Evolutionary conservation across 2,797 vertebrate genomes (phyloP).

Genomic region (Jordanella pulchra): DNA sequence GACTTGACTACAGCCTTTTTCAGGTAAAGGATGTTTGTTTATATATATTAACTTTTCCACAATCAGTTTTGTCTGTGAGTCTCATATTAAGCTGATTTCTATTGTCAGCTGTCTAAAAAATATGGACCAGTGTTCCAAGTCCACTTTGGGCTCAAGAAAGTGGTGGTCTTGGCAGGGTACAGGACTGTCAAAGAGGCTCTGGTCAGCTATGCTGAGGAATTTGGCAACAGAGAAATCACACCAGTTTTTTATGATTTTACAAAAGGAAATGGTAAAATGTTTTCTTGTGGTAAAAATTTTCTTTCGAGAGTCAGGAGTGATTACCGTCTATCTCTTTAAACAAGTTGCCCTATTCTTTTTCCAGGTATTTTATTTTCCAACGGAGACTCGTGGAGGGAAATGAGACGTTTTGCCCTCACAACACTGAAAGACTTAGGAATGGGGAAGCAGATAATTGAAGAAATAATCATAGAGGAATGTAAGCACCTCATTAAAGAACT

Average conservation of each 20-base stretch:
- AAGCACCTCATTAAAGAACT: slow-evolving; percentile 56
- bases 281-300: not conserved
- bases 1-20: slow-evolving; percentile 48
- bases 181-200: slow-evolving; percentile 65
- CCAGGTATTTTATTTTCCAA: slow-evolving; percentile 70
- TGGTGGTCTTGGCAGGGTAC: slow-evolving; percentile 70
- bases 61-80: rapidly evolving
- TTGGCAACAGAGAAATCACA: slow-evolving; percentile 54
- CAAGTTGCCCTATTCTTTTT: not conserved
- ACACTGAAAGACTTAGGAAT: slow-evolving; percentile 74
- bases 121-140: slow-evolving; percentile 66
- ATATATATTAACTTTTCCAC: not conserved
- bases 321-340: too few relatives aligned
- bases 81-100: not conserved
- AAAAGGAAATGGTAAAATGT: slow-evolving; percentile 40
- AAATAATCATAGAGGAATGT: slow-evolving; percentile 67
- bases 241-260: slow-evolving; percentile 50
- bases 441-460: slow-evolving; percentile 66
- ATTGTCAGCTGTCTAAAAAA: slow-evolving; percentile 59
- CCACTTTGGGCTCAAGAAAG: slow-evolving; percentile 59
- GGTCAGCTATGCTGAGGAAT: slow-evolving; percentile 59
- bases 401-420: slow-evolving; percentile 70
- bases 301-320: too few relatives aligned
- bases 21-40: slow-evolving; percentile 46
- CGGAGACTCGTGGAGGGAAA: slow-evolving; percentile 72